Percentiles rank a stretch among this genome's conserved stretches.
These are phyloP conservation scores for Megalops cyprinoides DNA, from an alignment of 2,797 vertebrate species.

Conservation along the genomic window DNA sequence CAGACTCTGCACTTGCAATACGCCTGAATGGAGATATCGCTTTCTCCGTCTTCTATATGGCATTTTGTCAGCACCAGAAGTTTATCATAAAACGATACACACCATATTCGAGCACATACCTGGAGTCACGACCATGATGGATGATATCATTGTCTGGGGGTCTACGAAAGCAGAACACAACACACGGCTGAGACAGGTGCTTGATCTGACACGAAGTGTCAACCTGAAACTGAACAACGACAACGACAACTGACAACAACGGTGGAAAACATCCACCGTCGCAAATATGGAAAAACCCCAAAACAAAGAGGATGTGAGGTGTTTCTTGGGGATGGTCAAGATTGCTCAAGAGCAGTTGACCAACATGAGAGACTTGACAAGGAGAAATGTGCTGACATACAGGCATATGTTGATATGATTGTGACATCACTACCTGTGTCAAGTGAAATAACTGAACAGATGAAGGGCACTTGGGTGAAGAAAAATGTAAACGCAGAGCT, in stretches of 20 bases:
- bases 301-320: slow-evolving; percentile 14
- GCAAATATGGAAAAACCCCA: slow-evolving; percentile 16
- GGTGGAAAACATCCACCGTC: slow-evolving; percentile 41
- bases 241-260: slow-evolving; percentile 44
- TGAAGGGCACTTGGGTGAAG: slow-evolving; percentile 30
- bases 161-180: slow-evolving; percentile 32
- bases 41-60: slow-evolving; percentile 27
- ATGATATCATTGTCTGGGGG: slow-evolving; percentile 37
- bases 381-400: slow-evolving; percentile 25
- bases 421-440: slow-evolving; percentile 34
- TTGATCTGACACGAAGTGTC: slow-evolving; percentile 18
- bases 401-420: slow-evolving; percentile 35
- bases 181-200: slow-evolving; percentile 28
- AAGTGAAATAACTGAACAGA: slow-evolving; percentile 24
- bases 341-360: slow-evolving; percentile 7
- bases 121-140: slow-evolving; percentile 29
- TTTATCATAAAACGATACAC: slow-evolving; percentile 39
- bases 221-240: slow-evolving; percentile 45
- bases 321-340: slow-evolving; percentile 27
- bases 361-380: background rate
- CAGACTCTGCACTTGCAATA: slow-evolving; percentile 35
- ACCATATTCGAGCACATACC: slow-evolving; percentile 25
- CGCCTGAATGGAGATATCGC: slow-evolving; percentile 13
- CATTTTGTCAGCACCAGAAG: slow-evolving; percentile 37
- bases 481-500: slow-evolving; percentile 28